Evolutionary conservation across 2,113 vertebrate species (phyloP).

Genomic region (Centropristis striata): DNA sequence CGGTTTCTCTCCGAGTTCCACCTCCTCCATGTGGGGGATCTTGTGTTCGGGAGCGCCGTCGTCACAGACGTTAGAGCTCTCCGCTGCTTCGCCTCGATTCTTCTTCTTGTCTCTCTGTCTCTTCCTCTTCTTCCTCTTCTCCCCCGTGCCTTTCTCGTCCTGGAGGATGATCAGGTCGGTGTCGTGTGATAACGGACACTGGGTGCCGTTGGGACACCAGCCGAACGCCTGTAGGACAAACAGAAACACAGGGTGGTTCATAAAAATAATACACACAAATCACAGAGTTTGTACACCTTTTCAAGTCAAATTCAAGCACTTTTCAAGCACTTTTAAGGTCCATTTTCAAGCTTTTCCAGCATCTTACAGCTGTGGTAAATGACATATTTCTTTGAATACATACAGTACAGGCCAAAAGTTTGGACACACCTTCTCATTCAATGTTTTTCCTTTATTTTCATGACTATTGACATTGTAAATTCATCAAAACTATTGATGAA

Average conservation of each 20-base stretch:
- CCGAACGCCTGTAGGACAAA: constrained; percentile 90
- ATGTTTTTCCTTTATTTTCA: no score
- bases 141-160: constrained; percentile 87
- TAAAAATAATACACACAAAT: no score
- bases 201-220: constrained; percentile 93
- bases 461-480: no score
- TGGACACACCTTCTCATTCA: no score
- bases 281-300: no score
- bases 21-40: constrained; percentile 72
- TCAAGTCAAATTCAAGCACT: no score
- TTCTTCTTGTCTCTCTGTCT: constrained; percentile 85
- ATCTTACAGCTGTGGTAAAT: no score
- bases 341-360: no score
- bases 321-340: no score
- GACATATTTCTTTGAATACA: no score
- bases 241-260: neutral
- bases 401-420: no score
- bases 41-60: constrained; percentile 70
- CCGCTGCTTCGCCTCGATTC: neutral
- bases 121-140: constrained; percentile 88
- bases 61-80: constrained; percentile 28
- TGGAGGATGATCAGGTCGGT: constrained; percentile 95
- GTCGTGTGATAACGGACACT: constrained; percentile 93
- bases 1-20: constrained; percentile 61
- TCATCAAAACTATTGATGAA: no score